Conservation (phyloP, 37 sponge, comb jelly and placozoan genomes). For the Chondrilla cf. caribensis region DNA sequence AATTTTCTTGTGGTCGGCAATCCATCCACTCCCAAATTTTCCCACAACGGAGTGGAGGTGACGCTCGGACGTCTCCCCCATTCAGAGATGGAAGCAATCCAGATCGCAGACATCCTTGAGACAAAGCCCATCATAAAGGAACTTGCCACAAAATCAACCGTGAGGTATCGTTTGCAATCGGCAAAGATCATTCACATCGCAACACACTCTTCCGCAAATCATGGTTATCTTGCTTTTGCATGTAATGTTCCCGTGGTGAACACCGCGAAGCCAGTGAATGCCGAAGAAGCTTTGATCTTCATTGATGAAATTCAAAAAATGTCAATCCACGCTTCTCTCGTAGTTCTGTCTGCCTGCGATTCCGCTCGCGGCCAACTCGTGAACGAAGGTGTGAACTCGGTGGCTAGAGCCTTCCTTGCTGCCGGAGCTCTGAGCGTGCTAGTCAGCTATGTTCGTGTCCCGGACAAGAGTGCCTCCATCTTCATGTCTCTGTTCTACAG, state of each 20-base stretch:
- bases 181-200: conserved; percentile 73
- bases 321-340: conserved; percentile 58
- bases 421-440: conserved; percentile 84
- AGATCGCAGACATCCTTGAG: conserved; percentile 44
- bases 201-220: conserved; percentile 56
- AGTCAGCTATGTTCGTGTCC: conserved; percentile 74
- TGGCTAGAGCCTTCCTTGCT: conserved; percentile 73
- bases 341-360: conserved; percentile 78
- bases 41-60: conserved; percentile 34
- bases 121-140: conserved; percentile 48
- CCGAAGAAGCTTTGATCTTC: conserved; percentile 43
- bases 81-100: conserved; percentile 62
- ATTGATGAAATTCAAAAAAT: conserved; percentile 69
- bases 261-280: conserved; percentile 4
- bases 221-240: conserved; percentile 71
- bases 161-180: conserved; percentile 11
- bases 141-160: conserved; percentile 58
- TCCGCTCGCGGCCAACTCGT: conserved; percentile 55
- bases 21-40: conserved; percentile 61
- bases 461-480: conserved; percentile 67
- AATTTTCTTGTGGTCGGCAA: conserved; percentile 55
- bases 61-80: conserved; percentile 56
- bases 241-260: background rate
- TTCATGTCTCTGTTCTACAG: conserved; percentile 88
- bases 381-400: conserved; percentile 78